Evolutionary conservation across 2,888 invertebrate species (phyloP), one percentile per base, ranked within the genome.

Genomic region (Hemaris fuciformis): DNA sequence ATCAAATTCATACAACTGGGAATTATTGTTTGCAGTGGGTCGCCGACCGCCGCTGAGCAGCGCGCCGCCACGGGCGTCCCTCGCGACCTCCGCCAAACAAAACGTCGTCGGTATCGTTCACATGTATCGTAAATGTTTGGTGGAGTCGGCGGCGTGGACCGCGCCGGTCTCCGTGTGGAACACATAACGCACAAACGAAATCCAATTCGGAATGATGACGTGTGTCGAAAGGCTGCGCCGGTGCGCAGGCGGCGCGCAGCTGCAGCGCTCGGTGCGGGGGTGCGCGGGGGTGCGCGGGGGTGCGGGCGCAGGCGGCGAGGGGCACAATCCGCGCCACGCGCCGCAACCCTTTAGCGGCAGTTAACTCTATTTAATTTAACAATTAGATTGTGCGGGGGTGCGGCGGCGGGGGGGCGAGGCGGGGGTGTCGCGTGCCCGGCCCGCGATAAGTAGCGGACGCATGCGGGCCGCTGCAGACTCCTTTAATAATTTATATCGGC

Each of bases 291-390:
- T n/a, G 41, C 43, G 46, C 43, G 60, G 63, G 66, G 57, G 43
- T 27, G 60, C 57, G 62, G 34, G 60, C 57, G 27, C 22, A n/a
- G n/a, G n/a, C n/a, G 60, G 43, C 42, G 64, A 61, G 63, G 64
- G 65, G 38, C 67, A 63, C 66, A 63, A 74, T 69, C 71, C 66
- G 60, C 53, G 76, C 63, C 81, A 78, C 82, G 80, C 74, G 78
- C 65, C 59, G 23, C 79, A 82, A 84, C 84, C 84, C 84, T 84
- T 84, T 83, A 76, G 75, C 79, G 66, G 77, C 79, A 75, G 78
- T 84, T 81, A 83, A 82, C 81, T 85, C 74, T 75, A 76, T 78
- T 83, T 80, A 81, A 82, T 81, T 76, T 73, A 76, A 79, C 75
- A 75, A 76, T 74, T 69, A 59, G 65, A 61, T 62, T 63, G 41